phyloP scores from a whole-genome alignment of 2,797 vertebrate genomes.

The Poecilia wingei region DNA sequence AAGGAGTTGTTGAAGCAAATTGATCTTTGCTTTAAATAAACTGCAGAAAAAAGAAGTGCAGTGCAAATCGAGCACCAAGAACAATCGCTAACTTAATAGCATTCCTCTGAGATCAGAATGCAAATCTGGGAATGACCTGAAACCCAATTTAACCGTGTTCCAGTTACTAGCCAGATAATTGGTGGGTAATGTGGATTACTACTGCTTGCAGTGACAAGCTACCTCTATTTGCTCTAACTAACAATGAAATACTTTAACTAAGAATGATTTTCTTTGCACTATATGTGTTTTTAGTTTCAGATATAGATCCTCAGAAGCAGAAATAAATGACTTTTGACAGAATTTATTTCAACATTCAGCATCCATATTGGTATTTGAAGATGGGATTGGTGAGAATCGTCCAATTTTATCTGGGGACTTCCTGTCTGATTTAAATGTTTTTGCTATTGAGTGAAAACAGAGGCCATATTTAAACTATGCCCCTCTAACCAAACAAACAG shows the following conservation, averaged over 20 bases:
- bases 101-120: not conserved
- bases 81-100: not conserved
- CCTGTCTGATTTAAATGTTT: not conserved
- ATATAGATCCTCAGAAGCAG: not conserved
- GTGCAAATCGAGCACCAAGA: not conserved
- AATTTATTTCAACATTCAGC: not conserved
- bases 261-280: not conserved
- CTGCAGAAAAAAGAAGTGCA: not conserved
- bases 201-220: not conserved
- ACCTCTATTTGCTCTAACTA: not conserved
- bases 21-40: not conserved
- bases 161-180: not conserved
- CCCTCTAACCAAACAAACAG: not conserved
- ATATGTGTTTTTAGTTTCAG: not conserved
- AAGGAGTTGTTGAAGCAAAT: not conserved
- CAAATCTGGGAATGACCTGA: not conserved
- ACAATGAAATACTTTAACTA: not conserved
- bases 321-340: not conserved
- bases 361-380: not conserved
- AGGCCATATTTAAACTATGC: not conserved
- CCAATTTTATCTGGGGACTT: not conserved
- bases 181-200: not conserved
- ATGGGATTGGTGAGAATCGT: not conserved
- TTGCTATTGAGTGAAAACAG: not conserved
- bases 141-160: not conserved